Conservation (phyloP, 2,797 vertebrate genomes). For the Sparus aurata region DNA sequence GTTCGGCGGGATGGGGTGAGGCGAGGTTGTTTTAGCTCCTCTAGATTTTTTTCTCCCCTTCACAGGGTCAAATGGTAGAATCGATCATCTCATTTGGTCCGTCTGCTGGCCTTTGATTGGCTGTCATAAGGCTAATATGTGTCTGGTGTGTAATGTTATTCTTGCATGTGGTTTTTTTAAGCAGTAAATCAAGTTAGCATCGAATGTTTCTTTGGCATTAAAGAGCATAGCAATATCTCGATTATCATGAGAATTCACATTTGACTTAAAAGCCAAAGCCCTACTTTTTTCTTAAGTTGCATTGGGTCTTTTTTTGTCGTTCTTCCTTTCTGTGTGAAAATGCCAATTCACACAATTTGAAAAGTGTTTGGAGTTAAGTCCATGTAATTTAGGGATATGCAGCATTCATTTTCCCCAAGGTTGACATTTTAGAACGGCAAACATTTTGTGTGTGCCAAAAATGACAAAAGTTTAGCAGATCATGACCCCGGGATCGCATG, state of each 20-base stretch:
- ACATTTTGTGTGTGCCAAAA: slow-evolving; percentile 21
- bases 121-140: slow-evolving; percentile 64
- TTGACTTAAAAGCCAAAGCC: slow-evolving; percentile 31
- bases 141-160: slow-evolving; percentile 69
- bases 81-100: slow-evolving; percentile 86
- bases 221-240: slow-evolving; percentile 54
- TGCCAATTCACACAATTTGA: slow-evolving; percentile 31
- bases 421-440: slow-evolving; percentile 46
- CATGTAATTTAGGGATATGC: slow-evolving; percentile 33
- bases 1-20: slow-evolving; percentile 44
- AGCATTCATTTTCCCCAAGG: slow-evolving; percentile 23
- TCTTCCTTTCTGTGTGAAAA: slow-evolving; percentile 27
- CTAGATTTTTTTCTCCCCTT: slow-evolving; percentile 66
- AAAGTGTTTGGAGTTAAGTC: slow-evolving; percentile 19
- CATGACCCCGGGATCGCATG: neutral
- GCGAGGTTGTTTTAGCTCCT: slow-evolving; percentile 70
- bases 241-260: slow-evolving; percentile 61
- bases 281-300: slow-evolving; percentile 16
- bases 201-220: slow-evolving; percentile 65
- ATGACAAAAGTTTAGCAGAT: slow-evolving; percentile 10
- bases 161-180: slow-evolving; percentile 59
- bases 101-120: slow-evolving; percentile 82
- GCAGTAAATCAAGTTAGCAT: slow-evolving; percentile 76
- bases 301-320: slow-evolving; percentile 45
- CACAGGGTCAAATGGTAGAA: slow-evolving; percentile 83